Evolutionary conservation across 2,888 invertebrate genomes (phyloP).

Genomic region (Iselma pallidipennis): DNA sequence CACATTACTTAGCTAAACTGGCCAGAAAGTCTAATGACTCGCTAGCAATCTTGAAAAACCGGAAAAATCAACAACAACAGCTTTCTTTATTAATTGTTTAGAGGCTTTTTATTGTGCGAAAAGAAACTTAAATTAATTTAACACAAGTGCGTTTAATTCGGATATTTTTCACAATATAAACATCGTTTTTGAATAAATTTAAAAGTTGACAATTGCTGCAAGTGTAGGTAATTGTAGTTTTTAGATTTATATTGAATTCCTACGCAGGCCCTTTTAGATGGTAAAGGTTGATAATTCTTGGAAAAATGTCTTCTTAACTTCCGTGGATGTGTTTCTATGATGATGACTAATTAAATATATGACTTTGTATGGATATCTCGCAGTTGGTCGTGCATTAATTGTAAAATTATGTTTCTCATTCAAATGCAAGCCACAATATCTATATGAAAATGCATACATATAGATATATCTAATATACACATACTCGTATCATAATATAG

Average conservation of each 20-base stretch:
- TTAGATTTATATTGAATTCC: background rate
- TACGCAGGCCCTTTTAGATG: background rate
- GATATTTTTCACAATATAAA: too few species aligned
- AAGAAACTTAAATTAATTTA: too few species aligned
- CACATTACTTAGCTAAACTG: background rate
- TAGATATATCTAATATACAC: conserved; percentile 34
- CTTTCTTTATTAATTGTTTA: background rate
- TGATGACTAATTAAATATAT: conserved; percentile 38
- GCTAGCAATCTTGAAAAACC: background rate
- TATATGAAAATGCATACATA: background rate
- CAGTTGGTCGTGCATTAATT: conserved; percentile 35
- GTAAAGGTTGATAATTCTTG: background rate
- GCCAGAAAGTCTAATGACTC: background rate
- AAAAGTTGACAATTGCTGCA: too few species aligned
- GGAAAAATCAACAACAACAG: background rate
- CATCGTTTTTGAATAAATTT: too few species aligned
- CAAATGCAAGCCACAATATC: conserved; percentile 40
- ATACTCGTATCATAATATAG: conserved; percentile 34
- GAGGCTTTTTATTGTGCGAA: background rate
- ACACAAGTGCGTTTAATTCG: too few species aligned
- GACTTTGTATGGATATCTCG: conserved; percentile 33
- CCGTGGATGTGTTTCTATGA: background rate
- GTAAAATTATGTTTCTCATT: conserved; percentile 44
- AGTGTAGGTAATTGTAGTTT: too few species aligned
- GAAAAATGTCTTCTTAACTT: background rate